Base-by-base conservation (phyloP, 2,888 invertebrate genomes). In the Oxytorus armatus region DNA sequence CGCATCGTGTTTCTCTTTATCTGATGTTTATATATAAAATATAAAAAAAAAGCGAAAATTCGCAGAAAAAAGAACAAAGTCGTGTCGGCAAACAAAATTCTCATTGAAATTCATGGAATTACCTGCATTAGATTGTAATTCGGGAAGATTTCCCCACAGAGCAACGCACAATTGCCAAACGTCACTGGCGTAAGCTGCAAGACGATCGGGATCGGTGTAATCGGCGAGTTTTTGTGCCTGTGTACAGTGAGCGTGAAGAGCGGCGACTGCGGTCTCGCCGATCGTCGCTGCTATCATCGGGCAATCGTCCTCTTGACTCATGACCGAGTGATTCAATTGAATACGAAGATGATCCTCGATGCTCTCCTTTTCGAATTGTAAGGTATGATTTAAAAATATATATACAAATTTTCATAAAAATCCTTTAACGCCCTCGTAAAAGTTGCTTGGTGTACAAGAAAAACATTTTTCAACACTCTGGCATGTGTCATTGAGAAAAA, bases 71-170 rank as follows among this genome's bases (percentile, higher is more conserved):
- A 29, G 2, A 29, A 29, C 29, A 36, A 36, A 36, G 10, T 36
- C 29, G 29, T 29, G 3, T 4, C 29, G 29, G 5, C 3, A 18
- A 2, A 29, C 3, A 18, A 2, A 25, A 8, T 29, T 55, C 16
- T 66, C 1, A 23, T 25, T n/a, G 21, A 33, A 75, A 66, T 55
- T 36, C 7, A 59, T n/a, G n/a, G 59, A 83, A 84, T 44, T 73
- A 93, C 93, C 93, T 39, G 93, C 93, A 55, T 94, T 93, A 5
- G 93, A 87, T 10, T 85, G 76, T 10, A 87, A 73, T 11, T 95
- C 95, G 0, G 95, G 93, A 29, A 96, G 94, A 11, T 95, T 94
- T 0, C 97, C 97, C 98, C 98, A 98, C 7, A 98, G 93, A 0
- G 97, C 96, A 5, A 95, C 94, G 86, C 97, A 96, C 33, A 92